Evolutionary conservation across 2,888 invertebrate genomes (phyloP).

Genomic region (Torymus texanus): DNA sequence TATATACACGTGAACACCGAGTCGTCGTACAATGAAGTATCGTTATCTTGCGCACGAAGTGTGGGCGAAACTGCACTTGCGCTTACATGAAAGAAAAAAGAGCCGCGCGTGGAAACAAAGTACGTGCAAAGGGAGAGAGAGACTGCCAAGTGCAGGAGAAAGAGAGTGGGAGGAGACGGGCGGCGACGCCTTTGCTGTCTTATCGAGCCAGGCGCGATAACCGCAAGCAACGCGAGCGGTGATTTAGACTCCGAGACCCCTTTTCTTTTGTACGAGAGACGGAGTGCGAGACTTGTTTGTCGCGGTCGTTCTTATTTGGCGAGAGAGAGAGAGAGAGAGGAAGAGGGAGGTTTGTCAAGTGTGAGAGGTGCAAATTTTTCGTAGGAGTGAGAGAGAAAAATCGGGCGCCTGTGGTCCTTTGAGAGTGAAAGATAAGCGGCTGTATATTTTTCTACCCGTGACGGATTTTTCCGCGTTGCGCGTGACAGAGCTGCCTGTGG

Average conservation of each 20-base stretch:
- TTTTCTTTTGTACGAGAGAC: too few relatives aligned
- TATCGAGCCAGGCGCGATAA: slow-evolving; percentile 11
- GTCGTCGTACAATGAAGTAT: not conserved
- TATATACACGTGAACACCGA: too few relatives aligned
- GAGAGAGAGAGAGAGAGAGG: too few relatives aligned
- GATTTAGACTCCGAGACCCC: too few relatives aligned
- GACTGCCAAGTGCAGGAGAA: slow-evolving; percentile 5
- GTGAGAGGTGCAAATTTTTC: slow-evolving; percentile 36
- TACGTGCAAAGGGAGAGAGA: not conserved
- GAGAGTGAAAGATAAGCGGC: slow-evolving; percentile 3
- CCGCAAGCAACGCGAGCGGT: not conserved
- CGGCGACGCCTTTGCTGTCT: slow-evolving; percentile 11
- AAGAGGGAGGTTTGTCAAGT: slow-evolving; percentile 1
- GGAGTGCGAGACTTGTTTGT: too few relatives aligned
- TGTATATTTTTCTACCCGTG: slow-evolving; percentile 8
- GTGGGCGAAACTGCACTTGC: not conserved
- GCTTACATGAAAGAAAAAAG: too few relatives aligned
- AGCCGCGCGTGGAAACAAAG: too few relatives aligned
- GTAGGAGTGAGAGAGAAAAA: slow-evolving; percentile 1
- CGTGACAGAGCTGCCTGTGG: too few relatives aligned
- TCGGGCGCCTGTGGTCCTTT: not conserved
- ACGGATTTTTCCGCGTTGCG: too few relatives aligned
- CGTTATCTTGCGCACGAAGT: not conserved
- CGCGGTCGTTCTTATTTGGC: too few relatives aligned
- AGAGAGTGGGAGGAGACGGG: not conserved